These are phyloP conservation scores for Ephestia elutella DNA, from an alignment of 1,140 invertebrate genomes.

Conservation along the genomic window DNA sequence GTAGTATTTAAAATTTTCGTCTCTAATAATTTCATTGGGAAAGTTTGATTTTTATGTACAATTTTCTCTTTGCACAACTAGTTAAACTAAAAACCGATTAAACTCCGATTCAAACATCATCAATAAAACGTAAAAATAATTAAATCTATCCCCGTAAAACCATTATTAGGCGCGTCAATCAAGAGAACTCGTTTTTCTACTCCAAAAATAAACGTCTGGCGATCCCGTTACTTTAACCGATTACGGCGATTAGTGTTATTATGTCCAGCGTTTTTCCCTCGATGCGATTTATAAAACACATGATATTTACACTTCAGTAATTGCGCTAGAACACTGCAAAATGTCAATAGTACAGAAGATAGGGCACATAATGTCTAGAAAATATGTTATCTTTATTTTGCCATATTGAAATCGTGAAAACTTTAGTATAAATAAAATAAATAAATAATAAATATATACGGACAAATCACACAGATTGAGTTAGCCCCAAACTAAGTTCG, in stretches of 20 bases:
- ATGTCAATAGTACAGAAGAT: background rate
- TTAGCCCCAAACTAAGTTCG: no score
- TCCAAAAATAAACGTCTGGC: background rate
- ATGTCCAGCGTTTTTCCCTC: constrained; percentile 3
- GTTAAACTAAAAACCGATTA: no score
- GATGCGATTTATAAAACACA: constrained; percentile 5
- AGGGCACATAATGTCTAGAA: no score
- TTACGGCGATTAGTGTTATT: background rate
- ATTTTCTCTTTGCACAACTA: no score
- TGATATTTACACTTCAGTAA: constrained; percentile 4
- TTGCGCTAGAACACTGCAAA: background rate
- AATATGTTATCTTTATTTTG: no score
- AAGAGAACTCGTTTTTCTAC: background rate
- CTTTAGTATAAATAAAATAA: no score
- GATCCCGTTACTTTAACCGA: background rate
- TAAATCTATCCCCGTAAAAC: background rate
- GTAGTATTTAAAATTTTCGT: no score
- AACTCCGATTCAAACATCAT: background rate
- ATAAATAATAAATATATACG: no score
- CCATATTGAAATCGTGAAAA: no score
- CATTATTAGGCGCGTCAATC: background rate
- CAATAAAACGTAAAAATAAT: background rate
- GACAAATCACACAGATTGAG: no score
- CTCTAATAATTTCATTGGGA: no score
- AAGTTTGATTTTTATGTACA: no score